Base-by-base conservation (phyloP, 2,113 vertebrate species). In the Sinocyclocheilus anophthalmus region DNA sequence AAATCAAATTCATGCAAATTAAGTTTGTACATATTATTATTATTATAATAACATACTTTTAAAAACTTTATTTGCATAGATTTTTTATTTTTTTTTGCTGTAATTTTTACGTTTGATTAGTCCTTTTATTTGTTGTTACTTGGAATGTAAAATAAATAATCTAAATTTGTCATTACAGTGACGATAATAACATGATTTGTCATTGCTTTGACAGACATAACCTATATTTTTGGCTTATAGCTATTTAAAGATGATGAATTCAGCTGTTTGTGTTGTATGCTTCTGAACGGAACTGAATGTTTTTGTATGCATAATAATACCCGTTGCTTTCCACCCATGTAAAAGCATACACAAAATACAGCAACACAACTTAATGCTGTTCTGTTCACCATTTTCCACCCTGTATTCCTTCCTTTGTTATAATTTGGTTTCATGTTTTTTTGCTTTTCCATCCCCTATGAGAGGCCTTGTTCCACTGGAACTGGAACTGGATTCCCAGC, bases 361-460 rank as follows among this genome's bases (percentile, higher is more conserved):
- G 55, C 24, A 37, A 39, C 81, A 76, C 11, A 26, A 39, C 76
- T 69, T 42, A 42, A 33, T 77, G 76, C 63, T 73, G 53, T 37
- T 42, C 22, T 26, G 53, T 18, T 75, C 50, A 57, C 13, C n/a
- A 57, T 83, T 88, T 88, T 86, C 87, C 87, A 50, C 45, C 73
- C 69, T 72, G 16, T 69, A 75, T 87, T 86, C 76, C 83, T 84
- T 84, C 42, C 42, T 85, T 76, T 83, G 84, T 81, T 86, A 72
- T 84, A 84, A 79, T 83, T 78, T 86, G 84, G 84, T 84, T 70
- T 86, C 85, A 86, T 37, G 61, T 78, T 57, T 18, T 16, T 53
- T 55, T 45, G 37, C 9, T 69, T 89, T 88, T 84, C 70, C 88
- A 88, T 75, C 77, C 48, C 69, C 76, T 79, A 70, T 65, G 67